Evolutionary conservation across 1,140 invertebrate genomes (phyloP).

Genomic region (Thaumetopoea pityocampa): DNA sequence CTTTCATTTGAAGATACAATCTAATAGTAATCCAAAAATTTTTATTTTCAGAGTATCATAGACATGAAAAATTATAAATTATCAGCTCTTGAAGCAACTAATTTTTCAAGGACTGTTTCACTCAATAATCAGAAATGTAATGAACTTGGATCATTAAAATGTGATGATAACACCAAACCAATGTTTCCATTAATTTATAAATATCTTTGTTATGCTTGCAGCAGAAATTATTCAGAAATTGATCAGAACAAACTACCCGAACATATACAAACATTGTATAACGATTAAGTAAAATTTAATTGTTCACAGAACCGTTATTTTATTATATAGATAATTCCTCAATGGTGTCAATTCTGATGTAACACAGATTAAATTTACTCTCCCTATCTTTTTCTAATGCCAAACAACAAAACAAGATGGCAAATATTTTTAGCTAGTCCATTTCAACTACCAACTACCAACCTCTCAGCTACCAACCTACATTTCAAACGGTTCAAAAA

Average conservation of each 20-base stretch:
- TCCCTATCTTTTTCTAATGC: too few species aligned
- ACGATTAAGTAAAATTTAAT: slow-evolving; percentile 2
- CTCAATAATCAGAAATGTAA: slow-evolving; percentile 9
- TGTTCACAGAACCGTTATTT: background rate
- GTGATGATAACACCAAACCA: slow-evolving; percentile 5
- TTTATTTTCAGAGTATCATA: slow-evolving; percentile 53
- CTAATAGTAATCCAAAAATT: slow-evolving; percentile 1
- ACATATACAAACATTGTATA: slow-evolving; percentile 21
- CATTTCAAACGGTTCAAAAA: too few species aligned
- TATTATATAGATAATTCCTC: background rate
- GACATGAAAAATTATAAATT: slow-evolving; percentile 32
- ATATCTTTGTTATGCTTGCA: slow-evolving; percentile 57
- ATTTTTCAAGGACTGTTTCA: slow-evolving; percentile 59
- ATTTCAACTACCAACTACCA: too few species aligned
- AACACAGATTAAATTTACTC: too few species aligned
- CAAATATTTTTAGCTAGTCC: too few species aligned
- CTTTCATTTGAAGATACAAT: too few species aligned
- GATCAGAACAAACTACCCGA: slow-evolving; percentile 19
- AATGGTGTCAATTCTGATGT: too few species aligned
- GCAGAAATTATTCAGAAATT: slow-evolving; percentile 48
- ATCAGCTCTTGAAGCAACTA: slow-evolving; percentile 59
- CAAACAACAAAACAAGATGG: too few species aligned
- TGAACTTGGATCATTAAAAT: background rate
- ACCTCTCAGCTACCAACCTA: too few species aligned
- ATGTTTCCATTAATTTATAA: slow-evolving; percentile 46